Percentiles rank a stretch among this genome's conserved stretches.
Conservation (phyloP, 2,888 invertebrate species). For the Drosophila kanekoi region DNA sequence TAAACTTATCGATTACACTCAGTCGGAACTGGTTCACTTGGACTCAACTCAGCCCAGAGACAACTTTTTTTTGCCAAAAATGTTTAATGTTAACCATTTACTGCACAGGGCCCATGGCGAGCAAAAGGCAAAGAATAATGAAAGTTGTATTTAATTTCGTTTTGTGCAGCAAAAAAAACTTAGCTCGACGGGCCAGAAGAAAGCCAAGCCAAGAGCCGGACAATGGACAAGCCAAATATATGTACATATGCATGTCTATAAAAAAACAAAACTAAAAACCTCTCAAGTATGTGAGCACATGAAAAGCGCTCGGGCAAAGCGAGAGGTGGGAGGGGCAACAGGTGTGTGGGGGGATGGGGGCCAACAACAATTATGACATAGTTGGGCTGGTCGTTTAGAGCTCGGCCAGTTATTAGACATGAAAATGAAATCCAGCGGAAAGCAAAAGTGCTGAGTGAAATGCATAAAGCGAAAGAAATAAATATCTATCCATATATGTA, state of each 20-base stretch:
- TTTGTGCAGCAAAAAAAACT: conserved; percentile 15
- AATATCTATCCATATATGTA: not conserved
- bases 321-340: not conserved
- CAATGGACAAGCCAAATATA: conserved; percentile 29
- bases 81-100: no score
- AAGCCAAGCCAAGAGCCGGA: conserved; percentile 35
- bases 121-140: conserved; percentile 2
- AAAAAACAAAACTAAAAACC: not conserved
- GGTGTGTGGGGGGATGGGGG: not conserved
- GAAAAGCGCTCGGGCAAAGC: conserved; percentile 39
- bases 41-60: no score
- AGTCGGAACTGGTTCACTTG: no score
- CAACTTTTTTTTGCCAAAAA: no score
- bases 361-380: conserved; percentile 67
- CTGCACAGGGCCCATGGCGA: no score
- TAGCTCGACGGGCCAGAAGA: conserved; percentile 51
- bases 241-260: conserved; percentile 1
- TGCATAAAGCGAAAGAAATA: conserved; percentile 30
- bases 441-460: conserved; percentile 67
- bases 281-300: conserved; percentile 20
- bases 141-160: not conserved
- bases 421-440: conserved; percentile 66
- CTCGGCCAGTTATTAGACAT: conserved; percentile 38
- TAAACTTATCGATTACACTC: no score
- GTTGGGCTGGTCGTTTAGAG: conserved; percentile 35